Evolutionary conservation across 53 echinoderm and acorn worm species (phyloP).

Genomic region (Echinarachnius parma): DNA sequence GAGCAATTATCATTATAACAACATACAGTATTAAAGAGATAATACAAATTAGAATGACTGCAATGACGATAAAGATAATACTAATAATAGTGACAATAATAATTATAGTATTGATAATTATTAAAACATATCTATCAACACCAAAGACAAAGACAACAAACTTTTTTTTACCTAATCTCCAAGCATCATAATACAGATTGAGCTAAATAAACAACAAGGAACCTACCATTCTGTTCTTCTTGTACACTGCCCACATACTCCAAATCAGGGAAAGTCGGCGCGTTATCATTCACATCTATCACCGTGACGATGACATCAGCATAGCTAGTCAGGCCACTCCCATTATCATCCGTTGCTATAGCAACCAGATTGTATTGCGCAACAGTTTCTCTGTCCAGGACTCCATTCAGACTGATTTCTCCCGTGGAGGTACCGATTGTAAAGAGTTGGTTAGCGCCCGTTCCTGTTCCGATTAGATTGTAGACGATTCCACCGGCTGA

Average conservation of each 20-base stretch:
- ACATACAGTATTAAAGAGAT: too few relatives aligned
- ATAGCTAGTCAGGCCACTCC: constrained; percentile 42
- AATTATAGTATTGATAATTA: too few relatives aligned
- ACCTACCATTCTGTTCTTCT: too few relatives aligned
- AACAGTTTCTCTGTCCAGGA: constrained; percentile 66
- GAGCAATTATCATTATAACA: too few relatives aligned
- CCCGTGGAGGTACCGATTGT: constrained; percentile 52
- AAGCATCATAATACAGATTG: too few relatives aligned
- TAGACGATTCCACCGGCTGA: constrained; percentile 47
- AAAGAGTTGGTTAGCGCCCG: constrained; percentile 58
- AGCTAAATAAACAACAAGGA: too few relatives aligned
- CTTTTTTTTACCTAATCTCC: too few relatives aligned
- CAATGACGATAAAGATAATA: too few relatives aligned
- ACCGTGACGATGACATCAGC: constrained; percentile 65
- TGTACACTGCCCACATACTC: constrained; percentile 70
- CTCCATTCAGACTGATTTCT: constrained; percentile 31
- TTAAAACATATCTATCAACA: too few relatives aligned
- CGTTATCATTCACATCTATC: constrained; percentile 71
- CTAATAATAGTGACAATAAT: too few relatives aligned
- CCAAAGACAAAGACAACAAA: too few relatives aligned
- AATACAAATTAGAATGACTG: too few relatives aligned
- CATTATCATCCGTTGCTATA: constrained; percentile 52
- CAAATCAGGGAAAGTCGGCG: constrained; percentile 56
- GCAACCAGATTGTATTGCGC: constrained; percentile 50
- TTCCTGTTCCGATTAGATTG: constrained; percentile 66